Evolutionary conservation across 1,140 invertebrate genomes (phyloP).

Genomic region (Heliconius hermathena): DNA sequence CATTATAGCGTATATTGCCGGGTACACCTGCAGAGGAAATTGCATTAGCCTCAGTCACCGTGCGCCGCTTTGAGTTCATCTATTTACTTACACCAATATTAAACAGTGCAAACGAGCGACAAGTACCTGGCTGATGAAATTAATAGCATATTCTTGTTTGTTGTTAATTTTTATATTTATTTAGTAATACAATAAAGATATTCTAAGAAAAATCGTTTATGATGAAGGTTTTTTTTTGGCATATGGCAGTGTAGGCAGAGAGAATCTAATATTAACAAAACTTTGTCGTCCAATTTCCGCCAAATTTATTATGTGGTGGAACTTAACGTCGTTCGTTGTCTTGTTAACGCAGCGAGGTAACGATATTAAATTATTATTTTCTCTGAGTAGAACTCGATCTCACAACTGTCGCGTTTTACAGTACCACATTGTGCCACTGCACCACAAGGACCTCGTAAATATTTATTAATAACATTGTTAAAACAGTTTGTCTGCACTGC

Average conservation of each 20-base stretch:
- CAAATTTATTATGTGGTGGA: too few species aligned
- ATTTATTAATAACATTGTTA: not conserved
- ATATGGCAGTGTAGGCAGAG: too few species aligned
- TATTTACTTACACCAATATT: slow-evolving; percentile 56
- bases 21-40: slow-evolving; percentile 64
- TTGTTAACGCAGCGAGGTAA: too few species aligned
- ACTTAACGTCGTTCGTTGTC: too few species aligned
- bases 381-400: not conserved
- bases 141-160: not conserved
- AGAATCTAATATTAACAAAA: too few species aligned
- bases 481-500: slow-evolving; percentile 16
- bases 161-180: not conserved
- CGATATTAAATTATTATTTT: not conserved
- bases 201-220: not conserved
- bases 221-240: too few species aligned
- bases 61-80: slow-evolving; percentile 52
- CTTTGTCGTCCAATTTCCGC: too few species aligned
- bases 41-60: slow-evolving; percentile 66
- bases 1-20: slow-evolving; percentile 52
- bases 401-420: too few species aligned
- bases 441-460: too few species aligned
- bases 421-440: too few species aligned
- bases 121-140: slow-evolving; percentile 28
- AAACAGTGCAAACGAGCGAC: slow-evolving; percentile 42
- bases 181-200: not conserved